Percentiles rank a stretch among this genome's conserved stretches.
phyloP scores from a whole-genome alignment of 2,888 invertebrate genomes.

The Ennomos fuscantarius region DNA sequence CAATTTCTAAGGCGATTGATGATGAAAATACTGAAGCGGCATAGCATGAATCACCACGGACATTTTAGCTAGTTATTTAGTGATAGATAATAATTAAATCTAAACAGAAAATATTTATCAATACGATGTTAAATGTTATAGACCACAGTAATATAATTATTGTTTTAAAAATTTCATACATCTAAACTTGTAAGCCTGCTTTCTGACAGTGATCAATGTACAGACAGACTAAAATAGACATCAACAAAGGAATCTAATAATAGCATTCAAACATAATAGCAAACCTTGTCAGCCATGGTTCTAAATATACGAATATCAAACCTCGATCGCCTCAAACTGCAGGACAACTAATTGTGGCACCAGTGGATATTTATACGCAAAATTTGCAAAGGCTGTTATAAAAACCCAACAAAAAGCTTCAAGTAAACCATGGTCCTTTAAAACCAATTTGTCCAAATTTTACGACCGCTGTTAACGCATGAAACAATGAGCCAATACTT shows the following conservation, averaged over 20 bases:
- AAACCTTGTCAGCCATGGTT: slow-evolving; percentile 41
- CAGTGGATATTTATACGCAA: slow-evolving; percentile 29
- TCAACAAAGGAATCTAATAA: slow-evolving; percentile 4
- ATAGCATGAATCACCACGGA: slow-evolving; percentile 1
- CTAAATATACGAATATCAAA: slow-evolving; percentile 49
- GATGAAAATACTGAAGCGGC: slow-evolving; percentile 27
- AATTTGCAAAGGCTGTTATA: slow-evolving; percentile 50
- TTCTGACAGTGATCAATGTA: too few species aligned
- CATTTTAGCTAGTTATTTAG: neutral
- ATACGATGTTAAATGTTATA: neutral
- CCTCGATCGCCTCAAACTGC: slow-evolving; percentile 45
- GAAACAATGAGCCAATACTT: slow-evolving; percentile 74
- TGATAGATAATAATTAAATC: neutral
- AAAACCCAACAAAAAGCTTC: slow-evolving; percentile 58
- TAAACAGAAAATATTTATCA: neutral
- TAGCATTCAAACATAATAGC: slow-evolving; percentile 33
- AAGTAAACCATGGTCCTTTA: slow-evolving; percentile 59
- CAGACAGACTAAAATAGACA: slow-evolving; percentile 10
- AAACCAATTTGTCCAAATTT: slow-evolving; percentile 78
- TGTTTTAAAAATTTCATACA: neutral
- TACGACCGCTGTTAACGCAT: slow-evolving; percentile 71
- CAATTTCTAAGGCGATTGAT: slow-evolving; percentile 13
- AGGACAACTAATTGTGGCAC: slow-evolving; percentile 42
- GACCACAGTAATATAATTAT: neutral
- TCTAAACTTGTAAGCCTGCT: too few species aligned